phyloP scores from a whole-genome alignment of 2,113 vertebrate genomes.

The Catharus minimus region DNA sequence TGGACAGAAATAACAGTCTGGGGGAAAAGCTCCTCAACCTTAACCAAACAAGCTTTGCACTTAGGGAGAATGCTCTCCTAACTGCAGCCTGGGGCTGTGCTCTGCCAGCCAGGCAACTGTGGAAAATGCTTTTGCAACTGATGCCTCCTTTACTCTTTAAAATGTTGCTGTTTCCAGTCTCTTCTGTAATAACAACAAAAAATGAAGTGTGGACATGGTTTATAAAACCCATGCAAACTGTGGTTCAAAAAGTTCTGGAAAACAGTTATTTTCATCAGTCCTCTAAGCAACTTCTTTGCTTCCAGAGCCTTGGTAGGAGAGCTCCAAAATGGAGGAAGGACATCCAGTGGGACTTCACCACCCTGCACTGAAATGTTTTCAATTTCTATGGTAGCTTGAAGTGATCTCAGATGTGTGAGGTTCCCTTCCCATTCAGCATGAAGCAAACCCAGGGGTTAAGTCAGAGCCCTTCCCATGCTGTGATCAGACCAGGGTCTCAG shows the following conservation, averaged over 20 bases:
- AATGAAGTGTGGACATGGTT: neutral
- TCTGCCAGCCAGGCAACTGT: neutral
- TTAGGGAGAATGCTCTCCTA: neutral
- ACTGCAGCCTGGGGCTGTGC: neutral
- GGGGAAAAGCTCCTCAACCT: neutral
- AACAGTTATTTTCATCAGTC: neutral
- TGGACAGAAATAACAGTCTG: neutral
- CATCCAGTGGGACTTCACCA: neutral
- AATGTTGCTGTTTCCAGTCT: neutral
- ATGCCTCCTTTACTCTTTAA: conserved; percentile 22
- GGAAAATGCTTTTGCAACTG: conserved; percentile 17
- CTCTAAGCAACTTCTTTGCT: neutral
- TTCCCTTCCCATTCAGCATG: neutral
- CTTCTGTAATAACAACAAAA: conserved; percentile 5
- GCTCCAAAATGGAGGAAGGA: neutral
- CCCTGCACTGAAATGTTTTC: neutral
- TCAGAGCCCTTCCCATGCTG: neutral
- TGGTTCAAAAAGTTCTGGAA: neutral
- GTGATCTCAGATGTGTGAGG: neutral
- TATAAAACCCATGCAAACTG: neutral
- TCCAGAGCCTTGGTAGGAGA: neutral
- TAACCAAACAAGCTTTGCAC: neutral
- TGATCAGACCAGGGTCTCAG: rapidly evolving
- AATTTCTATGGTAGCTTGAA: neutral
- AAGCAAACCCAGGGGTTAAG: neutral